Evolutionary conservation across 1,140 invertebrate genomes (phyloP).

Genomic region (Bombus balteatus): DNA sequence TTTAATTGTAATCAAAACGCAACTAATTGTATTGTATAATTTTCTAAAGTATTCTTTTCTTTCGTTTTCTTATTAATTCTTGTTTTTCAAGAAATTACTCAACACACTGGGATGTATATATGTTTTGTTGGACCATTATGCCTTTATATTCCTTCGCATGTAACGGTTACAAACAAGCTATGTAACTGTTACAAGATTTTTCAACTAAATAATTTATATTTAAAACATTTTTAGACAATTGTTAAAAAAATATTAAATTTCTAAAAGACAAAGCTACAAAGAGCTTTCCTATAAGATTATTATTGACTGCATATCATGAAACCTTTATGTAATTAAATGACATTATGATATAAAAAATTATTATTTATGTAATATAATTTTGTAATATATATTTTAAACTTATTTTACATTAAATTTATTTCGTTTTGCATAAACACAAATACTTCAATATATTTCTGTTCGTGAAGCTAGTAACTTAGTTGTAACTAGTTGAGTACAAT

Average conservation of each 20-base stretch:
- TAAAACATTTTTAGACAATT: neutral
- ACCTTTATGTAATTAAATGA: neutral
- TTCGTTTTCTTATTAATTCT: neutral
- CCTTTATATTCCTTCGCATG: neutral
- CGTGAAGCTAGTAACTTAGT: slow-evolving; percentile 15
- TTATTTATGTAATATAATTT: neutral
- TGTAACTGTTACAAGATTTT: neutral
- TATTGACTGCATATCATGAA: neutral
- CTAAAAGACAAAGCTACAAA: neutral
- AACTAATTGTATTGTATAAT: neutral
- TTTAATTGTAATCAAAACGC: neutral
- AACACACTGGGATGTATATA: neutral
- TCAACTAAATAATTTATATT: neutral
- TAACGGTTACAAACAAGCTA: neutral
- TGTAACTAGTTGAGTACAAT: neutral
- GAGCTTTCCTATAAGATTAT: neutral
- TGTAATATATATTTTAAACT: neutral
- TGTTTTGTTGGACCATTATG: too few species aligned
- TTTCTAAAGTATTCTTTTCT: neutral
- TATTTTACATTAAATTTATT: neutral
- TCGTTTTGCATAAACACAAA: neutral
- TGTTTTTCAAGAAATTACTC: neutral
- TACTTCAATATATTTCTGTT: neutral
- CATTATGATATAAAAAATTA: neutral
- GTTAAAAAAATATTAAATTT: neutral